Base-by-base conservation (phyloP, 2,888 invertebrate genomes). In the Erpobdella octoculata region DNA sequence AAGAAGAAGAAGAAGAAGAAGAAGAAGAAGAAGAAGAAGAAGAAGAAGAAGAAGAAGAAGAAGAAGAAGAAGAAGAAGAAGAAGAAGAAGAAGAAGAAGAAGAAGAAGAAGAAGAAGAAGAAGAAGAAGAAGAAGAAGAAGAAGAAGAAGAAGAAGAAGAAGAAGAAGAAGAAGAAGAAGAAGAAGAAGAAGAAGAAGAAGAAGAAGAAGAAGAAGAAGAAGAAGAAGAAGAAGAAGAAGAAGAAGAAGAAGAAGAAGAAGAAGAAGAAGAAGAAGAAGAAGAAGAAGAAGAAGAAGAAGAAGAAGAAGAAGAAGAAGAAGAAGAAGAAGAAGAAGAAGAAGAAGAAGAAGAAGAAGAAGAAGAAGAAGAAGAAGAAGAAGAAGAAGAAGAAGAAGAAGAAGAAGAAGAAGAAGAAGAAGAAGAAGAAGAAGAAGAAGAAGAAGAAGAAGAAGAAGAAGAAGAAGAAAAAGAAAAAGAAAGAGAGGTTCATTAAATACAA, bases 151-250 rank as follows among this genome's bases (percentile, higher is more conserved):
- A n/a, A n/a, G n/a, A n/a, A n/a, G n/a, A n/a, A n/a, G n/a, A n/a
- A n/a, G n/a, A n/a, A n/a, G 41, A 38, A n/a, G 2, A 28, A 31
- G 41, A 38, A 41, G 41, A 38, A 2, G n/a, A 66, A 18, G 66
- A 66, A 41, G 1, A 66, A 18, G 46, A 67, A n/a, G 15, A 46
- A 2, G 36, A 38, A 0, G 1, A 41, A 1, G 41, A 67, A 9
- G 67, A 67, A 15, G 37, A 66, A 35, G 66, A 66, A 4, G 67
- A 41, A 67, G n/a, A n/a, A n/a, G n/a, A n/a, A n/a, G n/a, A n/a
- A n/a, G n/a, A n/a, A n/a, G n/a, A 41, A 6, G 65, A 68, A n/a
- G 48, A 46, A 28, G 68, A 68, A 46, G n/a, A 68, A 5, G 8
- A 25, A 28, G 2, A 68, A 28, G 9, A 68, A 15, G 68, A n/a